Evolutionary conservation across 2,797 vertebrate genomes (phyloP).

Genomic region (Semaprochilodus insignis): DNA sequence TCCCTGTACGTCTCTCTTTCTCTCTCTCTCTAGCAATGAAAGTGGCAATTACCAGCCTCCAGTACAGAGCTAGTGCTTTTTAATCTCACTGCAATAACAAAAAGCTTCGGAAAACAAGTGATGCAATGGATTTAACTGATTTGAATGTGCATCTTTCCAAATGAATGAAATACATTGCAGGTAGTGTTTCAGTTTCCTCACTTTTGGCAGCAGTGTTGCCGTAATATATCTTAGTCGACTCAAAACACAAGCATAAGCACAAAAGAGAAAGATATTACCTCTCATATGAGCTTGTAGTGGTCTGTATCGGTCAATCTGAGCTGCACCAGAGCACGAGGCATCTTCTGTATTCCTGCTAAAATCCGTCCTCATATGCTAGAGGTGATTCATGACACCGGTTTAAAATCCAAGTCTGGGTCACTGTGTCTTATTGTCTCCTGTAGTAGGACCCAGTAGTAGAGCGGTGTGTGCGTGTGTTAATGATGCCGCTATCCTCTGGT

Average conservation of each 20-base stretch:
- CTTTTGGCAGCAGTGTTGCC: not conserved
- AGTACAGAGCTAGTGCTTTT: not conserved
- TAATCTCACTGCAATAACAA: not conserved
- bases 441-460: constrained; percentile 7
- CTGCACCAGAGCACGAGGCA: constrained; percentile 15
- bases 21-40: constrained; percentile 32
- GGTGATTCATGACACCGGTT: constrained; percentile 23
- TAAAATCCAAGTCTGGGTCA: constrained; percentile 46
- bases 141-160: not conserved
- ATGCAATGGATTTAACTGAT: not conserved
- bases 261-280: constrained; percentile 45
- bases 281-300: constrained; percentile 29
- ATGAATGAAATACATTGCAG: not conserved
- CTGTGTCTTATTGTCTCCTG: constrained; percentile 29
- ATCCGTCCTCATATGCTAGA: constrained; percentile 6
- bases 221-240: no score
- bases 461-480: constrained; percentile 22
- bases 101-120: not conserved
- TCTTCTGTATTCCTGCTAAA: constrained; percentile 16
- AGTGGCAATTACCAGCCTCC: constrained; percentile 31
- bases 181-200: not conserved
- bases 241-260: no score
- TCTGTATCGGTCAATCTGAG: constrained; percentile 10
- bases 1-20: constrained; percentile 24
- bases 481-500: constrained; percentile 33